Evolutionary conservation across 2,888 invertebrate genomes (phyloP).

Genomic region (Catocala nupta): DNA sequence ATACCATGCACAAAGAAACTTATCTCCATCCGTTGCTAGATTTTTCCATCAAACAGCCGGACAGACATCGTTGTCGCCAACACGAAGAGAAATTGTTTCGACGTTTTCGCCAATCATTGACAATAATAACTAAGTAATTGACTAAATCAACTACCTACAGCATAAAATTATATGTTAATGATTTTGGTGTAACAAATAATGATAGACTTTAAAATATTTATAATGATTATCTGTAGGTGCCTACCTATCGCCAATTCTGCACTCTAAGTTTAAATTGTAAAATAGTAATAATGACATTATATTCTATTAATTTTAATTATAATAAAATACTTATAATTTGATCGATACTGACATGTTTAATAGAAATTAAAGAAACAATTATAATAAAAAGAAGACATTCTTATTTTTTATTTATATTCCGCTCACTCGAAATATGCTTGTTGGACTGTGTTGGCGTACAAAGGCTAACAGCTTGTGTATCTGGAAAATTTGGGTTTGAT

Average conservation of each 20-base stretch:
- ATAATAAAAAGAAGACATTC: too few species aligned
- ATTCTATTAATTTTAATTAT: background rate
- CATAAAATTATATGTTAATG: too few species aligned
- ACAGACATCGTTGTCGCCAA: slow-evolving; percentile 70
- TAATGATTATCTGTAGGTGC: too few species aligned
- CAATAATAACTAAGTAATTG: slow-evolving; percentile 25
- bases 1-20: slow-evolving; percentile 35
- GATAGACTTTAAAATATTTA: too few species aligned
- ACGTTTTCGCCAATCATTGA: slow-evolving; percentile 53
- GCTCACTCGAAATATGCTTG: slow-evolving; percentile 1
- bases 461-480: slow-evolving; percentile 75
- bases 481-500: slow-evolving; percentile 46
- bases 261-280: too few species aligned
- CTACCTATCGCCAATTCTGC: too few species aligned
- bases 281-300: too few species aligned
- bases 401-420: background rate
- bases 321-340: background rate
- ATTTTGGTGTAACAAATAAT: too few species aligned
- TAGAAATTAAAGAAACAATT: background rate
- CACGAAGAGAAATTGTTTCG: slow-evolving; percentile 51
- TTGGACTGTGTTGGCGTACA: slow-evolving; percentile 76
- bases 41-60: slow-evolving; percentile 78
- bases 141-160: too few species aligned
- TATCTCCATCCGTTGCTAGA: slow-evolving; percentile 81
- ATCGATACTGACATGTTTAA: background rate